These are phyloP conservation scores for Mormyrus hasselquistii DNA, from an alignment of 2,797 vertebrate species.

Conservation along the genomic window DNA sequence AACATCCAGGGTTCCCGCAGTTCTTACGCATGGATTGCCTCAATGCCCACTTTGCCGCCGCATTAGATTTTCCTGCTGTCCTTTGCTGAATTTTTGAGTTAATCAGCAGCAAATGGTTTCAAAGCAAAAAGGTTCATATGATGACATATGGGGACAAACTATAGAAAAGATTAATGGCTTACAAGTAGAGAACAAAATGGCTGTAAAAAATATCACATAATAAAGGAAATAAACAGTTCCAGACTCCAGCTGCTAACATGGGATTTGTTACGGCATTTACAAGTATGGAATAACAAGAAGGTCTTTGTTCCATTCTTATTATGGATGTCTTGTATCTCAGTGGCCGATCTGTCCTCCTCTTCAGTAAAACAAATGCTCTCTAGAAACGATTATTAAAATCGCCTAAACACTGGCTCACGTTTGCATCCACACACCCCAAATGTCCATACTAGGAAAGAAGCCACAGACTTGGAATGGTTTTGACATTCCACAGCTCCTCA, in stretches of 20 bases:
- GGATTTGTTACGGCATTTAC: neutral
- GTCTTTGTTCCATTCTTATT: neutral
- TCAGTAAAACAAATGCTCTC: constrained; percentile 7
- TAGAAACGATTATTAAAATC: neutral
- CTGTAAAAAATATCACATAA: neutral
- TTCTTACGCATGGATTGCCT: neutral
- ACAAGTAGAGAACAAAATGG: neutral
- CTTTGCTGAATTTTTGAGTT: neutral
- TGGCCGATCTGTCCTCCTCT: neutral
- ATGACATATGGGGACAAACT: neutral
- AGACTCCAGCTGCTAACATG: neutral
- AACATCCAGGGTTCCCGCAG: neutral
- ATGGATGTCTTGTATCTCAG: neutral
- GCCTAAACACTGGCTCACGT: neutral
- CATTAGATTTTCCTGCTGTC: neutral
- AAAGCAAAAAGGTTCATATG: neutral
- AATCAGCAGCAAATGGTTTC: neutral
- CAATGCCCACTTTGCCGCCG: neutral
- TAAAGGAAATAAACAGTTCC: neutral
- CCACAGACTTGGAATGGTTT: neutral
- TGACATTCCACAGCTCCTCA: neutral
- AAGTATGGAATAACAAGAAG: neutral
- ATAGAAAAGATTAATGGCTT: neutral
- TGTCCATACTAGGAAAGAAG: neutral
- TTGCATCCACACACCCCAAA: neutral